These are phyloP conservation scores for Tipula lateralis DNA, from an alignment of 2,888 invertebrate species.

Conservation along the genomic window DNA sequence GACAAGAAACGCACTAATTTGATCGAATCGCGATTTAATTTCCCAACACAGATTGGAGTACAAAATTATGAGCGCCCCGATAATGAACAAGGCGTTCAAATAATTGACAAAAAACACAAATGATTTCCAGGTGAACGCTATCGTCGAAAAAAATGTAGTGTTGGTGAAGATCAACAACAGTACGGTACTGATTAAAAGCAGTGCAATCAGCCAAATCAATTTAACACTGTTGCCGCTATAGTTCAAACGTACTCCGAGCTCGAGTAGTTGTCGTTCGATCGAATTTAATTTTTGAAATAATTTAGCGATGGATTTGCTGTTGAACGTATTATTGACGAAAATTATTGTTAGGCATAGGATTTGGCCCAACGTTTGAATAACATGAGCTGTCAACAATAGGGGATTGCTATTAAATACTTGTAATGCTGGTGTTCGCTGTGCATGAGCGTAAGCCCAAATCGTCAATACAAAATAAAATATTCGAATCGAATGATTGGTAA, in stretches of 20 bases:
- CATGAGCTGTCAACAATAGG: neutral
- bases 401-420: neutral
- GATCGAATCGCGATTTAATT: neutral
- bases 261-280: neutral
- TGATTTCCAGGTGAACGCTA: neutral
- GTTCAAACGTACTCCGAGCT: neutral
- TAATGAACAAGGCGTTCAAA: neutral
- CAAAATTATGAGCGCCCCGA: neutral
- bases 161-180: neutral
- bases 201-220: neutral
- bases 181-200: neutral
- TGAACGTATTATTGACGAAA: neutral
- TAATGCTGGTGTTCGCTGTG: neutral
- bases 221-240: neutral
- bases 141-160: neutral
- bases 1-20: neutral
- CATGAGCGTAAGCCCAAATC: neutral
- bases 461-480: neutral
- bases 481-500: neutral
- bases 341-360: neutral
- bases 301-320: neutral
- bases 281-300: neutral
- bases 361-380: neutral
- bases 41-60: neutral
- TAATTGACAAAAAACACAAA: neutral